Conservation (phyloP, 2,113 vertebrate genomes). For the Cephalopterus ornatus region DNA sequence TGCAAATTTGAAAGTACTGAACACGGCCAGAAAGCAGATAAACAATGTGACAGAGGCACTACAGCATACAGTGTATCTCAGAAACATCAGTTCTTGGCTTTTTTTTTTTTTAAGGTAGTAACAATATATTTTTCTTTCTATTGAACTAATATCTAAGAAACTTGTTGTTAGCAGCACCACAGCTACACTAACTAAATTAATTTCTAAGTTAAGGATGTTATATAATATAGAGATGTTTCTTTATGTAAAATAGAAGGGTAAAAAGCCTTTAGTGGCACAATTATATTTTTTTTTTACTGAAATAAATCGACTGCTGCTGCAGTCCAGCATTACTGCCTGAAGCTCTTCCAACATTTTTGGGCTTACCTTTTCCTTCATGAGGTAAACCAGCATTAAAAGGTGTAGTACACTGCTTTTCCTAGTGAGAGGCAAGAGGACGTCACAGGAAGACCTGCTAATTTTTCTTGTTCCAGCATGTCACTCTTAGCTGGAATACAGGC, state of each 20-base stretch:
- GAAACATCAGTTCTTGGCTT: neutral
- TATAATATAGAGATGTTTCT: neutral
- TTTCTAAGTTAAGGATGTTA: neutral
- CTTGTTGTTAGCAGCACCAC: neutral
- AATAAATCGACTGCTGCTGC: neutral
- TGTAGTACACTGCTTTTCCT: neutral
- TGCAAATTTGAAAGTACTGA: neutral
- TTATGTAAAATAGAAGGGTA: neutral
- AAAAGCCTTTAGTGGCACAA: neutral
- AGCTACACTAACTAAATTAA: neutral
- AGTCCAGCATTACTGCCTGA: neutral
- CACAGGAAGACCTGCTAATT: neutral
- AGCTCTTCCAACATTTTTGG: neutral
- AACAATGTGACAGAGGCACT: rapidly evolving
- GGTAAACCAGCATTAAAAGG: neutral
- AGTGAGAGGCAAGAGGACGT: neutral
- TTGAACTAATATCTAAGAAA: neutral
- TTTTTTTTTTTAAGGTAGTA: neutral
- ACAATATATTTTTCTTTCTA: neutral
- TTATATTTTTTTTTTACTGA: neutral
- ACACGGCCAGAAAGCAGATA: neutral
- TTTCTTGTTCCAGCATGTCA: neutral
- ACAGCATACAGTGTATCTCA: rapidly evolving
- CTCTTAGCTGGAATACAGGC: neutral
- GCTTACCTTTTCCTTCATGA: neutral